Evolutionary conservation across 23 tunicate genomes (phyloP), one percentile per base, ranked within the genome.

Genomic region (Phallusia fumigata): DNA sequence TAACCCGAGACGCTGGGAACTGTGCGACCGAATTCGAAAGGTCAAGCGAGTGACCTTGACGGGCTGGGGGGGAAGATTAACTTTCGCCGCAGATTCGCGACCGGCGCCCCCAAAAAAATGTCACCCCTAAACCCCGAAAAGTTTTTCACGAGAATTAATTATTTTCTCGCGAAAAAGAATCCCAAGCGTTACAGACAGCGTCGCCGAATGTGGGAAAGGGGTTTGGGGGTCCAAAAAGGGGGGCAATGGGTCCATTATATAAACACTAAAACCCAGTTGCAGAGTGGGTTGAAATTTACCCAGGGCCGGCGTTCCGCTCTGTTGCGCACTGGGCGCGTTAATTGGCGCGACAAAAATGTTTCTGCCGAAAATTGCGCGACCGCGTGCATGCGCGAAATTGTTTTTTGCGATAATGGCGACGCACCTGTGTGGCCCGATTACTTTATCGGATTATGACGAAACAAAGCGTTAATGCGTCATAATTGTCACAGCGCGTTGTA

Each of bases 1-100:
- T n/a, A 85, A 85, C 69, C 44, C 40, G 74, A 85, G 31, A 32
- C 75, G 77, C 79, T 85, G 88, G 83, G 88, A 85, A 85, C 35
- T 12, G 33, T 0, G 77, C 75, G 44, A 21, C 19, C 50, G 74
- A 52, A 74, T 74, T 83, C 75, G 45, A 30, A 74, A 74, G 86
- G 86, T 83, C 86, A 83, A 74, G 18, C 74, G 74, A 8, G 51
- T 53, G 83, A 80, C 74, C 81, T 77, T 77, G 81, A 77, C 53
- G 44, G 78, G 44, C 30, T 19, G 36, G 44, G 44, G 36, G 44
- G 36, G 44, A 74, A 74, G 44, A 34, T 34, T 33, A 74, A 74
- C 78, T 74, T 74, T 74, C 78, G 36, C 78, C 44, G 78, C 78
- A 74, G 36, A 33, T 28, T 74, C 16, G 78, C 78, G 78, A 74